These are phyloP conservation scores for Simalia tracyae DNA, from an alignment of 2,797 vertebrate species.

Conservation along the genomic window DNA sequence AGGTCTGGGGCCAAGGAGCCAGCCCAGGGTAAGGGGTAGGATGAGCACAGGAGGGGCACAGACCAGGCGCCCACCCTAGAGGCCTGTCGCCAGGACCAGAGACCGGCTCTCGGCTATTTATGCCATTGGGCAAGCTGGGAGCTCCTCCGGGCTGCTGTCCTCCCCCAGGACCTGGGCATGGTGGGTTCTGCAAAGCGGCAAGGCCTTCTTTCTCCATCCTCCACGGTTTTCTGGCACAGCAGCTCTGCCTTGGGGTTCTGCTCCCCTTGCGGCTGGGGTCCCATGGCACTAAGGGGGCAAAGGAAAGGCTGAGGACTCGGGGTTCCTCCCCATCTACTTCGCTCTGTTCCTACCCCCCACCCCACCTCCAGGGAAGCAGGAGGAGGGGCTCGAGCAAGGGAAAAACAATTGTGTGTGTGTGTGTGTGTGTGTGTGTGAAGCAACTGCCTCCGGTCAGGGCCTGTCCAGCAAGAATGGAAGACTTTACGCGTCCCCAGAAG, in stretches of 20 bases:
- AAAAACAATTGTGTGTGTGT: background rate
- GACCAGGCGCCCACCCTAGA: background rate
- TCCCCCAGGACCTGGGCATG: background rate
- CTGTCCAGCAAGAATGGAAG: constrained; percentile 40
- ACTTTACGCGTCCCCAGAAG: constrained; percentile 49
- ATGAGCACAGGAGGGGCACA: too few species aligned
- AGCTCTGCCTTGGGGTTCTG: fast-evolving
- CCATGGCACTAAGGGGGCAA: background rate
- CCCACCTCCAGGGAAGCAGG: background rate
- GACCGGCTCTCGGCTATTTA: background rate
- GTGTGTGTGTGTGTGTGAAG: background rate
- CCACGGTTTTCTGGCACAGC: too few species aligned
- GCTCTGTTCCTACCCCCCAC: background rate
- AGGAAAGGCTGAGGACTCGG: background rate
- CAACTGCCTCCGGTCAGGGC: background rate
- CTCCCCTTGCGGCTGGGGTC: background rate
- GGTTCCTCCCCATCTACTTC: background rate
- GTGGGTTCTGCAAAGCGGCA: background rate
- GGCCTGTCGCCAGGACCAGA: background rate
- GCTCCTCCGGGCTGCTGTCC: background rate
- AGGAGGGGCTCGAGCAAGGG: background rate
- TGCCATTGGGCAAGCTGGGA: too few species aligned
- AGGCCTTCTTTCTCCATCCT: fast-evolving
- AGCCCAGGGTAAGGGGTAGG: too few species aligned
- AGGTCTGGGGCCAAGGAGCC: background rate